phyloP scores from a whole-genome alignment of 2,113 vertebrate genomes.

The Zapus hudsonius region DNA sequence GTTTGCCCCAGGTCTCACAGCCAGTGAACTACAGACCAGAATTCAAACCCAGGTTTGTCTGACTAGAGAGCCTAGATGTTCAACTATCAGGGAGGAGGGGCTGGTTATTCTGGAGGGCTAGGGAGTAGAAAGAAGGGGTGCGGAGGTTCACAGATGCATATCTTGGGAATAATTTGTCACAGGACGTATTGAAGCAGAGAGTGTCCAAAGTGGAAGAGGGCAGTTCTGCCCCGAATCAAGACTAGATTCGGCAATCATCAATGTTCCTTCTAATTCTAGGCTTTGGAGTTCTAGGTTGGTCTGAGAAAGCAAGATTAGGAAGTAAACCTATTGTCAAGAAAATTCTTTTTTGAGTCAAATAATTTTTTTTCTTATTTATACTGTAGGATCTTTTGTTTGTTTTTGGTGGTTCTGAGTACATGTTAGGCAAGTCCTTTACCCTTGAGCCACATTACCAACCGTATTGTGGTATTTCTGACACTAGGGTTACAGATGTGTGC shows the following conservation, averaged over 20 bases:
- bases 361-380: background rate
- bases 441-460: background rate
- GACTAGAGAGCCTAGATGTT: background rate
- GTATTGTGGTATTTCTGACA: background rate
- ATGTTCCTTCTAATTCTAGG: background rate
- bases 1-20: background rate
- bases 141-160: background rate
- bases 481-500: background rate
- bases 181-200: background rate
- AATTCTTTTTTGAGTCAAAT: background rate
- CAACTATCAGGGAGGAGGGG: background rate
- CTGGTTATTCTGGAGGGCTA: background rate
- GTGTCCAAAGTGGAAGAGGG: background rate
- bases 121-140: rapidly evolving
- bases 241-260: background rate
- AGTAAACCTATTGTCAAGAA: background rate
- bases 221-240: background rate
- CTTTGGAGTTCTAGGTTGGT: background rate
- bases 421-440: background rate
- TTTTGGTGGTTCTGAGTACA: background rate
- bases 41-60: background rate
- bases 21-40: too few species aligned
- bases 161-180: background rate
- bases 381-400: background rate
- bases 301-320: background rate